Conservation (phyloP, 1,140 invertebrate genomes). For the Diplogasteroides magnus region DNA sequence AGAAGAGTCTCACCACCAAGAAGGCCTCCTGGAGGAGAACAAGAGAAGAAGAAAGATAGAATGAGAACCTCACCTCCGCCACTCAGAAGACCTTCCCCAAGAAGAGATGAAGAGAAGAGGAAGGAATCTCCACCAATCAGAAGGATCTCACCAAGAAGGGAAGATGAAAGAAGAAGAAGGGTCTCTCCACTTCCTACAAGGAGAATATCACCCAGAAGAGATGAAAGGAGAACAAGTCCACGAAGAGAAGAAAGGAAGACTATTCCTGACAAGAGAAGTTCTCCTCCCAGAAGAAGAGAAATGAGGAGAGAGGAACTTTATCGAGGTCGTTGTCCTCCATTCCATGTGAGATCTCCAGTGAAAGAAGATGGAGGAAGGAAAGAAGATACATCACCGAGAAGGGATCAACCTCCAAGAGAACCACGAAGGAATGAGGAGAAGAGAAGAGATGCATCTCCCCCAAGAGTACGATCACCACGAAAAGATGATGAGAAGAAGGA, state of each 20-base stretch:
- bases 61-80: not conserved
- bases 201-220: not conserved
- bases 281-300: not conserved
- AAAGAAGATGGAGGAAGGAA: not conserved
- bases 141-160: not conserved
- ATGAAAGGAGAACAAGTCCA: not conserved
- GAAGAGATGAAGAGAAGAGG: not conserved
- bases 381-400: not conserved
- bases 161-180: not conserved
- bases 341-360: not conserved
- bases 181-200: not conserved
- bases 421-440: not conserved
- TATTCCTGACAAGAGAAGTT: too few species aligned
- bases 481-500: conserved; percentile 5
- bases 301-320: not conserved
- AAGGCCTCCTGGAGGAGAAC: not conserved
- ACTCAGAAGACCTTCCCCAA: not conserved
- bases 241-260: not conserved
- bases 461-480: not conserved
- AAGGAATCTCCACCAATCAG: not conserved
- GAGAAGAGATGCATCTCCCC: not conserved
- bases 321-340: not conserved
- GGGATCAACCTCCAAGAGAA: not conserved
- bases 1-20: too few species aligned
- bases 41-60: not conserved